Base-by-base conservation (phyloP, 2,888 invertebrate species). In the Eupelmus urozonus region DNA sequence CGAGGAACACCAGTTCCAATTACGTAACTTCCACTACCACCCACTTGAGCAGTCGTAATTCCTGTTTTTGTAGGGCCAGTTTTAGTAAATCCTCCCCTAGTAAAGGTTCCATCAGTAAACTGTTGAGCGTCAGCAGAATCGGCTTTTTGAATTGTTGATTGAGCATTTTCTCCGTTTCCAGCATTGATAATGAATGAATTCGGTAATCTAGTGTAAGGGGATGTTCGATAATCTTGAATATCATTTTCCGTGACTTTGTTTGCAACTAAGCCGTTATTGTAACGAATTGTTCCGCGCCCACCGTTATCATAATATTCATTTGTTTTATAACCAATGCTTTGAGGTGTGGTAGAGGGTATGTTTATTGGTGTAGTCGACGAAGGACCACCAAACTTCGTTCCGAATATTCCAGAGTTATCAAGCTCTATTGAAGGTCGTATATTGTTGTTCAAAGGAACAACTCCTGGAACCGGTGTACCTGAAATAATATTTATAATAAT, bases 11-110 rank as follows among this genome's bases (percentile, higher is more conserved):
- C 81, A 9, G 84, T 83, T 7, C 85, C 85, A n/a, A 86, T 82
- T 0, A 87, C 85, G 34, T 89, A 89, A 66, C 84, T 87, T 0
- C 87, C 89, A 65, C 86, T 87, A 7, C 88, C 89, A 5, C 89
- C 88, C 2, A 88, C 77, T 65, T 86, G 82, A 40, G 88, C 88
- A 7, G 87, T 87, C 1, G 86, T 86, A 62, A 87, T 86, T 2
- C 89, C 88, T 1, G 89, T 89, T 57, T 84, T 88, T 0, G 89
- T 89, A 9, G 85, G 84, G 20, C 88, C 89, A 2, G 87, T 87
- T 82, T 90, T 89, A 0, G 88, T 88, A 57, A 90, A 89, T 34
- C 85, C 87, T 76, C 82, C 84, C 70, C 82, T 82, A 7, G 85
- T 85, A 7, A 78, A 82, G 0, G 72, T 20, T 20, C 77, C 81